Evolutionary conservation across 2,113 vertebrate species (phyloP), one percentile per base, ranked within the genome.

Genomic region (Sula dactylatra): DNA sequence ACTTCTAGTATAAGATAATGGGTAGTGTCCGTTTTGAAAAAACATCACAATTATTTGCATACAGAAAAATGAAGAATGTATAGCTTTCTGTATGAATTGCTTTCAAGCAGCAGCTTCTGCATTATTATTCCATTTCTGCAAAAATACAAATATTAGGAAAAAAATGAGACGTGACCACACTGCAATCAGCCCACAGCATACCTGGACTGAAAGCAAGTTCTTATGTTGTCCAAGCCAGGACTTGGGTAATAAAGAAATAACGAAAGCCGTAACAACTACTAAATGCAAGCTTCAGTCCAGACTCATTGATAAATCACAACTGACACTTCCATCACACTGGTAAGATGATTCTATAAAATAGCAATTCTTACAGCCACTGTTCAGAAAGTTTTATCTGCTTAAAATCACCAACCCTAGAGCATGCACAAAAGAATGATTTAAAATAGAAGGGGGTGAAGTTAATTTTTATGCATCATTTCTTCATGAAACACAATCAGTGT

Each of bases 391-490:
- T 85, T 84, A 77, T n/a, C 61, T 87, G 27, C n/a, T 65, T 54
- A 73, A 94, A 96, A 71, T 85, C 73, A 58, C 27, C 14, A 29
- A 61, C 17, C 12, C 17, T 76, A 47, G 8, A 79, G 27, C 40
- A 36, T 2, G 16, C 72, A 65, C 38, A 38, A 76, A 94, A 90
- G 16, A 90, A 77, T 6, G 4, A 65, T 82, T 85, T 76, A 66
- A 94, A 94, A 89, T 44, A 16, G n/a, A 86, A 85, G 62, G 10
- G 11, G 11, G 12, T 56, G 7, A 92, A 95, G 44, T 90, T 97
- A 94, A 95, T 97, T 97, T 98, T 95, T 94, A 98, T 95, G 97
- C 95, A 97, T 96, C 85, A 94, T 97, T 98, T 98, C 97, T 97
- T 97, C 94, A 97, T 92, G 92, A 95, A 97, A 98, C 97, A 96